Conservation (phyloP, 2,113 vertebrate species). For the Dolichotis patagonum region DNA sequence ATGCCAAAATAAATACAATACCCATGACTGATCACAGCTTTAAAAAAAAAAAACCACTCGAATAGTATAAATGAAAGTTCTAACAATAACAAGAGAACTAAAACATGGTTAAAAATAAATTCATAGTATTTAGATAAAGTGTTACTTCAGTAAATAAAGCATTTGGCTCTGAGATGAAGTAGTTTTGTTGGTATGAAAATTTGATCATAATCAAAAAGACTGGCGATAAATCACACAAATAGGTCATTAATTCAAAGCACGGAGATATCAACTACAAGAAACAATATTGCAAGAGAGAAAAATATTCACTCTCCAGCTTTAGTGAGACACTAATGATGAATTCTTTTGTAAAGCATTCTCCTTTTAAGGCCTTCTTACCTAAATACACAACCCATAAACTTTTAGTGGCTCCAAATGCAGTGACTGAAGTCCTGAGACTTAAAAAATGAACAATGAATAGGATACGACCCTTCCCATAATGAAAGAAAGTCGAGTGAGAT, state of each 20-base stretch:
- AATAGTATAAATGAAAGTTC: conserved; percentile 16
- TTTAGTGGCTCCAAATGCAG: background rate
- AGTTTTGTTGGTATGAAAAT: conserved; percentile 49
- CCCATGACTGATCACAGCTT: background rate
- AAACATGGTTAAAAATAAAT: background rate
- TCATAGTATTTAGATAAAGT: conserved; percentile 15
- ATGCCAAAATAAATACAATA: conserved; percentile 29
- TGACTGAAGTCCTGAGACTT: background rate
- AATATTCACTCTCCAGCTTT: background rate
- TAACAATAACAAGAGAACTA: conserved; percentile 15
- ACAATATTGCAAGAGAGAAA: background rate
- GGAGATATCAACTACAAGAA: background rate
- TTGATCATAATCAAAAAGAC: background rate
- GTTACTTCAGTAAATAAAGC: conserved; percentile 62
- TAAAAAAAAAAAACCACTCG: background rate
- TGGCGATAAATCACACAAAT: conserved; percentile 46
- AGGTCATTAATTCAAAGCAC: background rate
- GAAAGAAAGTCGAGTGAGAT: background rate
- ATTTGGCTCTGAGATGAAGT: conserved; percentile 52
- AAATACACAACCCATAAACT: background rate
- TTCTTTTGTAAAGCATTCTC: background rate
- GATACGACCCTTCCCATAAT: background rate
- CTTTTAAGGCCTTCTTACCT: background rate
- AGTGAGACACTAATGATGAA: background rate
- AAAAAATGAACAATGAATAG: background rate